Evolutionary conservation across 2,888 invertebrate genomes (phyloP).

Genomic region (Micoletzkya japonica): DNA sequence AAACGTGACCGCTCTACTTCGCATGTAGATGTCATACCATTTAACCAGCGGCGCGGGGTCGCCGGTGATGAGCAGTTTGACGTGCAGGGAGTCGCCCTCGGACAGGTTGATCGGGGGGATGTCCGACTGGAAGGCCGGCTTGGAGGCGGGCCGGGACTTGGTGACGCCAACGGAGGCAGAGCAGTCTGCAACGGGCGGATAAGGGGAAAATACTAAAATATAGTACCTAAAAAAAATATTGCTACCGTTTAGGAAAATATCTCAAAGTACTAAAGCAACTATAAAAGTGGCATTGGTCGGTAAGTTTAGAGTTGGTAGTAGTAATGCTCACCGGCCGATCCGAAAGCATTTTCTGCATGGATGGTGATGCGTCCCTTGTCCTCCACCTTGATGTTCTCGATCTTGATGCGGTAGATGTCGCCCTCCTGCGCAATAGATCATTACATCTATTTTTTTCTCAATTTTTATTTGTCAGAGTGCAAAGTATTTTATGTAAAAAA

Average conservation of each 20-base stretch:
- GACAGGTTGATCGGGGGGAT: constrained; percentile 73
- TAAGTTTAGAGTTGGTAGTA: too few species aligned
- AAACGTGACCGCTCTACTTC: neutral
- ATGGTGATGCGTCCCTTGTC: constrained; percentile 59
- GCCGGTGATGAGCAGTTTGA: constrained; percentile 84
- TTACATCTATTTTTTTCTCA: neutral
- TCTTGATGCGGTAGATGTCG: constrained; percentile 59
- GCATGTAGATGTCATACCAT: constrained; percentile 70
- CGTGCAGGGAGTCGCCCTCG: constrained; percentile 81
- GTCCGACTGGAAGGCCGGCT: constrained; percentile 62
- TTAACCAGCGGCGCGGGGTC: constrained; percentile 82
- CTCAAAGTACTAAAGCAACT: too few species aligned
- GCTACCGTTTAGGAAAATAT: neutral
- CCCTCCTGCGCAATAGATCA: constrained; percentile 40
- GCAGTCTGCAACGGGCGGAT: constrained; percentile 38
- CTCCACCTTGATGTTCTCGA: constrained; percentile 49
- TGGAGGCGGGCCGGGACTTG: constrained; percentile 50
- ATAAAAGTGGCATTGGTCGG: neutral
- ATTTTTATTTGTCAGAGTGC: neutral
- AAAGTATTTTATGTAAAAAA: neutral
- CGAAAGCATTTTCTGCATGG: constrained; percentile 59
- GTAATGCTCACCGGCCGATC: constrained; percentile 37
- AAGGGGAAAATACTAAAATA: neutral
- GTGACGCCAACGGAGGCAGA: constrained; percentile 57
- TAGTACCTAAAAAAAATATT: neutral